These are phyloP conservation scores for Brienomyrus brachyistius DNA, from an alignment of 2,113 vertebrate species.

Conservation along the genomic window DNA sequence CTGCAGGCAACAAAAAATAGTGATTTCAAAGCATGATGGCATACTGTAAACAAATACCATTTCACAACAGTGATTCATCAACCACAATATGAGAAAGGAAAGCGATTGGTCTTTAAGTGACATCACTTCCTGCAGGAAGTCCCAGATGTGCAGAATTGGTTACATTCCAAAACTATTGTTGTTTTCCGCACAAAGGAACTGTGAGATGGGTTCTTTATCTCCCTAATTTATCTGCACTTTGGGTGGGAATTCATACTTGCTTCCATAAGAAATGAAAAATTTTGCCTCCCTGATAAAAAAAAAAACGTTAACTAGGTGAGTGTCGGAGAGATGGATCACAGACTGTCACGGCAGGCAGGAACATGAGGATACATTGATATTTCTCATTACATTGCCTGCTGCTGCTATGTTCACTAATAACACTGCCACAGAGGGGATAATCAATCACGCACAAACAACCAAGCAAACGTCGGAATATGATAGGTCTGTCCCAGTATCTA, in stretches of 20 bases:
- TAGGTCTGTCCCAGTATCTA: conserved; percentile 58
- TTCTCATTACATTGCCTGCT: conserved; percentile 78
- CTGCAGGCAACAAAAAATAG: background rate
- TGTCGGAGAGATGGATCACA: conserved; percentile 84
- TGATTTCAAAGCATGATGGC: background rate
- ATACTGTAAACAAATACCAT: background rate
- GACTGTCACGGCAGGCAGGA: conserved; percentile 70
- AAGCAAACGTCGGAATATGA: conserved; percentile 62
- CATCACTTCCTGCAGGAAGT: conserved; percentile 2
- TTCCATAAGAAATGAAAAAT: conserved; percentile 79
- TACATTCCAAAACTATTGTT: background rate
- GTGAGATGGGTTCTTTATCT: conserved; percentile 53
- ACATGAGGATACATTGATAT: conserved; percentile 87
- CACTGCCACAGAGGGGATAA: conserved; percentile 67
- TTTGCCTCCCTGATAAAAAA: conserved; percentile 80
- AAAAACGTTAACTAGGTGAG: conserved; percentile 83
- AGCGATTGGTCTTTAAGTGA: background rate
- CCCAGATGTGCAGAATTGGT: conserved; percentile 16
- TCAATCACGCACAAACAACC: conserved; percentile 77
- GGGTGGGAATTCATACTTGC: conserved; percentile 70
- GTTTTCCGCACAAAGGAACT: conserved; percentile 45
- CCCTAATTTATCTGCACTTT: conserved; percentile 62
- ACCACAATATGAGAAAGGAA: background rate
- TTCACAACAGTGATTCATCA: background rate
- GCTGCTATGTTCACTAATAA: conserved; percentile 73